Evolutionary conservation across 64 coral and sea anemone genomes (phyloP), one percentile per base, ranked within the genome.

Genomic region (Acropora yongei): DNA sequence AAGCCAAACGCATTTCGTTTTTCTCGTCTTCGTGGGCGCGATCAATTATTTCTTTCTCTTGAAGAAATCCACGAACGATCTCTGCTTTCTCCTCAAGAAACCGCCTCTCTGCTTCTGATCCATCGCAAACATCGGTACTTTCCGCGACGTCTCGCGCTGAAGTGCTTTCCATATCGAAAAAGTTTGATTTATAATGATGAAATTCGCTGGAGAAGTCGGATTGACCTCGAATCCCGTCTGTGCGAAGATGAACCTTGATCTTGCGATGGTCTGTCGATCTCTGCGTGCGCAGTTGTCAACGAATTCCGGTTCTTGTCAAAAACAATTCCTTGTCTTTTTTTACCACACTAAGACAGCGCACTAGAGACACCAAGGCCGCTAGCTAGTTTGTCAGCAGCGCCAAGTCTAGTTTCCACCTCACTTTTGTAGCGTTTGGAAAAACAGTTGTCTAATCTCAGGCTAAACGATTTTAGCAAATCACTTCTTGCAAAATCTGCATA

Each of bases 31-130:
- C 76, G 63, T 99, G 91, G 66, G 97, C 86, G 50, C 91, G 84
- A 51, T 96, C 94, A 17, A 99, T 73, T 49, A 96, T 53, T 53
- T 96, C 94, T 80, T 89, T 49, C 63, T 96, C 97, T 57, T 96
- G 91, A 72, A 99, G 94, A 92, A 99, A 99, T 5, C 97, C 92
- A 3, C 94, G 91, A 50, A 99, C 90, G 41, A 99, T 91, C 76
- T 99, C 97, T n/a, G 97, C 94, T 66, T 99, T 96, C 18, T 99
- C 97, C 45, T 91, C 91, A 8, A 99, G 68, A n/a, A 94, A 82
- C 18, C 90, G 67, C 46, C 72, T 82, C 53, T 80, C 88, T 53
- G 48, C 55, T 1, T 93, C 49, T 5, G 86, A 78, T 60, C 87
- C 61, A 11, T 72, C 88, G 63, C n/a, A 49, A 44, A 63, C 44